Base-by-base conservation (phyloP, 2,888 invertebrate genomes). In the Xestia xanthographa region DNA sequence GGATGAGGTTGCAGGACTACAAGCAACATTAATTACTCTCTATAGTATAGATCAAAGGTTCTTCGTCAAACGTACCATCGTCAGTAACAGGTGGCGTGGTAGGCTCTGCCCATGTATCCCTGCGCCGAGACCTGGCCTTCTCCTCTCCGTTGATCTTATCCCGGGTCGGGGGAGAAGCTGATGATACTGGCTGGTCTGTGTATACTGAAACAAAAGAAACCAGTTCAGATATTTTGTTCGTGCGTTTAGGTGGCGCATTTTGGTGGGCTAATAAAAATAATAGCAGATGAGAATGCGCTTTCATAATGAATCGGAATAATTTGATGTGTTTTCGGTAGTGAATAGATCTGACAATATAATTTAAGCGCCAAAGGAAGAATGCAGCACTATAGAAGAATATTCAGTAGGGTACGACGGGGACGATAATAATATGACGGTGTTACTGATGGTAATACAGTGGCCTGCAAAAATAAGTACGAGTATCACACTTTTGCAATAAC, bases 61-160 rank as follows among this genome's bases (percentile, higher is more conserved):
- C 50, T 9, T 41, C 9, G 9, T 50, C 11, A 4, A n/a, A 72
- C 82, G 86, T 87, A 96, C 95, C 94, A 82, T 96, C 96, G 73
- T 95, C 95, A 77, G 87, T 89, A 17, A 90, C 87, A 22, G 94
- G 85, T 11, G 93, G 85, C 29, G 92, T 87, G 71, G 91, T 88
- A 1, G 95, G 92, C 67, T 96, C 95, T n/a, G 95, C 91, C 95
- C 97, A 94, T 89, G 96, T 94, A 91, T 96, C 95, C 92, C 97
- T 91, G 88, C 97, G 95, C 5, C 97, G 93, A 2, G 95, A 97
- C 75, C 97, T 95, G 75, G 97, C 97, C 94, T 98, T 98, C 94
- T 98, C 98, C 88, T 98, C 98, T 53, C 97, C 97, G 89, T 98
- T 97, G 88, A 98, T 97, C 96, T 98, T 98, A 94, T 98, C 98